phyloP scores from a whole-genome alignment of 1,140 invertebrate genomes.

The Mamestra configurata region DNA sequence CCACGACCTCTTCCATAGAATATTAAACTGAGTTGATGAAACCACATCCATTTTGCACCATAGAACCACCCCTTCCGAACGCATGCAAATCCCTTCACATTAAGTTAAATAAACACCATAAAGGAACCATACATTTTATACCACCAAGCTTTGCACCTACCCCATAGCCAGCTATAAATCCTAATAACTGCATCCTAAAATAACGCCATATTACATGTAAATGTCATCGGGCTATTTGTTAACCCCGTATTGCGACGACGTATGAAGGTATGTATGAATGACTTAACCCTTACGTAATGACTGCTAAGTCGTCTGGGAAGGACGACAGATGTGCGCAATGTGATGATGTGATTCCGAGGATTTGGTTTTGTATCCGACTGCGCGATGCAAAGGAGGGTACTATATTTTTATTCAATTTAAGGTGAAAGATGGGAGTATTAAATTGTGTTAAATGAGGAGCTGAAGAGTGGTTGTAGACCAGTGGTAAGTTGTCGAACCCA shows the following conservation, averaged over 20 bases:
- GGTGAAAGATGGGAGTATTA: too few relatives aligned
- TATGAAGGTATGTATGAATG: background rate
- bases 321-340: background rate
- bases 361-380: conserved; percentile 1
- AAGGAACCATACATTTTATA: background rate
- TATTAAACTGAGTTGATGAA: too few relatives aligned
- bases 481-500: too few relatives aligned
- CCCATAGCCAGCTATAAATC: background rate
- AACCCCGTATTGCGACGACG: too few relatives aligned
- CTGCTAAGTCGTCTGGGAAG: background rate
- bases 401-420: too few relatives aligned
- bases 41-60: background rate
- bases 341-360: background rate
- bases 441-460: too few relatives aligned
- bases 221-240: background rate
- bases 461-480: too few relatives aligned
- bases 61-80: background rate
- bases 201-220: background rate
- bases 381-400: too few relatives aligned
- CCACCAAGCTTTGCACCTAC: background rate
- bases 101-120: background rate
- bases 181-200: background rate
- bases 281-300: conserved; percentile 29
- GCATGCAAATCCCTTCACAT: background rate
- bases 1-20: too few relatives aligned